Base-by-base conservation (phyloP, 2,113 vertebrate species). In the Myodes glareolus region DNA sequence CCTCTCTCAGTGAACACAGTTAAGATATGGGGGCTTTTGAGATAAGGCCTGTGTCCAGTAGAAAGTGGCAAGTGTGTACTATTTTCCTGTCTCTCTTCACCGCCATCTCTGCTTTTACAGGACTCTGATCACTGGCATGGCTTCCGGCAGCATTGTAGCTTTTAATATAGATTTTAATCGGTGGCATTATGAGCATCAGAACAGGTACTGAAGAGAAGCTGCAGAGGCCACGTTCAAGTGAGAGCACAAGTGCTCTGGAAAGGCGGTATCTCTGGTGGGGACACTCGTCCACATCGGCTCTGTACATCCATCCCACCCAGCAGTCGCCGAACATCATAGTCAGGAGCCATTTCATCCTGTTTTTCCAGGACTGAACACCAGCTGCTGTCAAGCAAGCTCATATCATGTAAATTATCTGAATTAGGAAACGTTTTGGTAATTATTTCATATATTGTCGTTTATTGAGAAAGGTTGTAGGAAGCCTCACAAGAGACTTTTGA, bases 81-180 rank as follows among this genome's bases (percentile, higher is more conserved):
- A 75, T 78, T 9, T 86, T 72, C 17, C 8, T 47, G 11, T 52
- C 55, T 4, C 23, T 77, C 31, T 65, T 95, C 88, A 95, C 70
- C 13, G 3, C 55, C 10, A 1, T 97, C 73, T 97, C 73, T 97
- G 4, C 88, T 98, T 95, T 98, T 98, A 50, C 98, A 99, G 99
- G 99, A 99, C 99, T 88, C 98, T 99, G 98, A 99, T 99, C 98
- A 99, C 99, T 1, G 99, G 99, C 98, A 99, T 99, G 99, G 99
- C 99, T 82, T 99, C 99, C 88, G 99, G 99, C 96, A 99, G 99
- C 98, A 99, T 99, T 12, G 99, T 99, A 98, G 99, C 99, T 97
- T 99, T 99, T 98, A 99, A 99, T 98, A 99, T 99, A 97, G 99
- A 99, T 98, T 99, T 99, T 98, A 99, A 99, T 98, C 99, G 99